Evolutionary conservation across 2,888 invertebrate species (phyloP).

Genomic region (Encarsia formosa): DNA sequence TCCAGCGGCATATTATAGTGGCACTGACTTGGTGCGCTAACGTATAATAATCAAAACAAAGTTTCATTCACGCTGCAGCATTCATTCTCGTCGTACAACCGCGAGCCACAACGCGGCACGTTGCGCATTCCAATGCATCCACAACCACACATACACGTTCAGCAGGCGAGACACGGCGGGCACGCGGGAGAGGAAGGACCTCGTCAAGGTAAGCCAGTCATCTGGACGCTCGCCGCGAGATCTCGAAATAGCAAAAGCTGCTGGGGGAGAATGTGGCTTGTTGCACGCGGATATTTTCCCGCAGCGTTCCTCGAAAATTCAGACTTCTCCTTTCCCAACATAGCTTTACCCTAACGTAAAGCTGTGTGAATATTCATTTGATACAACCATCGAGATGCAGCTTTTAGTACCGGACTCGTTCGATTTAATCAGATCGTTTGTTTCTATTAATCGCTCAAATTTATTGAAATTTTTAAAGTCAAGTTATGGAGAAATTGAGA

Average conservation of each 20-base stretch:
- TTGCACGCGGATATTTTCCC: constrained; percentile 1
- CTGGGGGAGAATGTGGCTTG: no score
- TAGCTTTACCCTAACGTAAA: background rate
- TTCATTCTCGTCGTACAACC: no score
- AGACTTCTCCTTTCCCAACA: background rate
- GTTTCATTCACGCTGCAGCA: no score
- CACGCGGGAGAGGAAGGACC: constrained; percentile 46
- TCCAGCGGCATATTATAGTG: no score
- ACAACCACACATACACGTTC: background rate
- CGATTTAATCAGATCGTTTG: no score
- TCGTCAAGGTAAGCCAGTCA: constrained; percentile 48
- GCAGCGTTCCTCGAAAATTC: no score
- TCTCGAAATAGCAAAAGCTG: constrained; percentile 25
- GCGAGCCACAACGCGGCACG: constrained; percentile 4
- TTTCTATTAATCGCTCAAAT: no score
- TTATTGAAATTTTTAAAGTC: no score
- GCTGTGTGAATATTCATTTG: background rate
- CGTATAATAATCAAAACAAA: no score
- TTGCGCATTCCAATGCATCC: constrained; percentile 38
- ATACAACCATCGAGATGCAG: background rate
- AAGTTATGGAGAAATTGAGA: no score
- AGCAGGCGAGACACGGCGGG: background rate
- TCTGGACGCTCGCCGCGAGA: constrained; percentile 32
- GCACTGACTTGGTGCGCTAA: no score
- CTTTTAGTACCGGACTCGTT: no score